Conservation (phyloP, 2,113 vertebrate genomes). For the Galbula dea region DNA sequence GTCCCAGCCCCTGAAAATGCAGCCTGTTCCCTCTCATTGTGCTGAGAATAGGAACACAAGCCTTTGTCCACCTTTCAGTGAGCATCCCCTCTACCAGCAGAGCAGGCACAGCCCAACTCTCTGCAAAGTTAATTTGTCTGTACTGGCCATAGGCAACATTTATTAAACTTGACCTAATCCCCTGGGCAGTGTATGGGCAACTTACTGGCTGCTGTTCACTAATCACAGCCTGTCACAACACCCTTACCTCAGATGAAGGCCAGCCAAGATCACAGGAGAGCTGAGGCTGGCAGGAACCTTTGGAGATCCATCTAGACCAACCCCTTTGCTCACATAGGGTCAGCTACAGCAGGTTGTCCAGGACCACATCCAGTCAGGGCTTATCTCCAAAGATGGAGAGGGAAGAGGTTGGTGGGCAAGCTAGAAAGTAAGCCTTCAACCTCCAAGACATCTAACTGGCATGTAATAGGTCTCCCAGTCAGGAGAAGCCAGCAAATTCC, state of each 20-base stretch:
- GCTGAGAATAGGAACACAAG: background rate
- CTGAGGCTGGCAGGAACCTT: background rate
- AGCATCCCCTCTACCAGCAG: background rate
- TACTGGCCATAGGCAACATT: background rate
- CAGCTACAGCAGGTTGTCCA: background rate
- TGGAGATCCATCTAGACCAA: background rate
- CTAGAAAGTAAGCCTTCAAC: background rate
- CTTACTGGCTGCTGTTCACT: background rate
- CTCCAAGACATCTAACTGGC: background rate
- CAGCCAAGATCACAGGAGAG: background rate
- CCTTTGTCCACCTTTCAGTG: background rate
- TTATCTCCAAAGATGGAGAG: background rate
- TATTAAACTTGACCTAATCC: background rate
- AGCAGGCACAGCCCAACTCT: background rate
- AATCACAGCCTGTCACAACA: background rate
- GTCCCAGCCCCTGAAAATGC: background rate
- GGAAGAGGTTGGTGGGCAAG: background rate
- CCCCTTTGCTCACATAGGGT: background rate
- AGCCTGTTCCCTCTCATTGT: accelerated
- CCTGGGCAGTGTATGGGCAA: background rate
- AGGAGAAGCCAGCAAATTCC: background rate
- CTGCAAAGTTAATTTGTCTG: background rate
- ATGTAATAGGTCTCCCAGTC: background rate
- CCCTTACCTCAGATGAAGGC: background rate
- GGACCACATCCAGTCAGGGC: background rate